These are phyloP conservation scores for Rhyzopertha dominica DNA, from an alignment of 1,140 invertebrate genomes.

Conservation along the genomic window DNA sequence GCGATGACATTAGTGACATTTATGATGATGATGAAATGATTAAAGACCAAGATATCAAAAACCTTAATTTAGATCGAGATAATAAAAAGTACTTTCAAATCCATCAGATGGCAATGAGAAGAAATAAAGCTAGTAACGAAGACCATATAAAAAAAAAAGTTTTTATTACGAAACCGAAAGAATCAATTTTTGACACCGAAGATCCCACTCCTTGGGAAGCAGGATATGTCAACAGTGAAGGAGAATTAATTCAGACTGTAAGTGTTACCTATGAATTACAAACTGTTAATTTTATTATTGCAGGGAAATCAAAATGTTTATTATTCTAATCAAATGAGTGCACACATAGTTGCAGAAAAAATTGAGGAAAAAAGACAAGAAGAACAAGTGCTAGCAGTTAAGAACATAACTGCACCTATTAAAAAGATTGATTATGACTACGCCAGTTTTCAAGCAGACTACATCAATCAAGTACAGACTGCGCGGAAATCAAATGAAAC, in stretches of 20 bases:
- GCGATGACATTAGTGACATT: constrained; percentile 33
- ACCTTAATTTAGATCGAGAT: constrained; percentile 14
- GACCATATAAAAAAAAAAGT: not conserved
- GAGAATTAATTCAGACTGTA: too few species aligned
- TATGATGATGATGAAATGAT: constrained; percentile 42
- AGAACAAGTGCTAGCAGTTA: not conserved
- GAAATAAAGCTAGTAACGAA: not conserved
- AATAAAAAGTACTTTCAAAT: constrained; percentile 29
- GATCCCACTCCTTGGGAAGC: constrained; percentile 28
- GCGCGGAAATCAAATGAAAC: constrained; percentile 27
- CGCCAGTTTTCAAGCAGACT: constrained; percentile 31
- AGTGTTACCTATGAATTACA: too few species aligned
- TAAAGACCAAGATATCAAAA: constrained; percentile 20
- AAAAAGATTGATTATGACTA: constrained; percentile 35
- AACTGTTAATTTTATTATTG: too few species aligned
- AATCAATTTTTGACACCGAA: constrained; percentile 25
- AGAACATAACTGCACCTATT: not conserved
- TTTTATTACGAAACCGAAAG: constrained; percentile 18
- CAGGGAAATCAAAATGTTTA: too few species aligned
- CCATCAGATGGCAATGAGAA: constrained; percentile 19
- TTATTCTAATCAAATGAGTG: too few species aligned
- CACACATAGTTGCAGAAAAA: too few species aligned
- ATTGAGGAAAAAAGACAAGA: too few species aligned
- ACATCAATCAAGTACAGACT: constrained; percentile 27
- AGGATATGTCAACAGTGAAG: constrained; percentile 27